phyloP scores from a whole-genome alignment of 2,113 vertebrate genomes.

The Arvicanthis niloticus region DNA sequence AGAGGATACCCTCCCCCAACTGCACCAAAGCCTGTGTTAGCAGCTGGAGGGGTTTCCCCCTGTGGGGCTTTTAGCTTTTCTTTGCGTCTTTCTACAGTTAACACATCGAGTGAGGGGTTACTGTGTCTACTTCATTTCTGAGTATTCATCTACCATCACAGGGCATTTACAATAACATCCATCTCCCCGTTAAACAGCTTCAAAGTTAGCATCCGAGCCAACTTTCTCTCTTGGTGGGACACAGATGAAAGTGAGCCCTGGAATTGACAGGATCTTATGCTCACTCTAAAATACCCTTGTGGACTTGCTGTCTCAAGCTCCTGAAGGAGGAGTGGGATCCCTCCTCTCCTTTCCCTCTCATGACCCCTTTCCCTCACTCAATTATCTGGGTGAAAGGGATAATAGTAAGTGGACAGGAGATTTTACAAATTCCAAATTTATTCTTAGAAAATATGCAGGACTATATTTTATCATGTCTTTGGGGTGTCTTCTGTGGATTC shows the following conservation, averaged over 20 bases:
- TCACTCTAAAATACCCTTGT: neutral
- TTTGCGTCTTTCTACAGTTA: neutral
- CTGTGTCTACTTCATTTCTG: neutral
- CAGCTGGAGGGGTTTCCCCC: neutral
- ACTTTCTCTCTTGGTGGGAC: neutral
- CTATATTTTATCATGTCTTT: neutral
- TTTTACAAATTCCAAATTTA: neutral
- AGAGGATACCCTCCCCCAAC: neutral
- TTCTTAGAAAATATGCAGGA: neutral
- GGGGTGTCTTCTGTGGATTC: neutral
- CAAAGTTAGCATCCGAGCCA: neutral
- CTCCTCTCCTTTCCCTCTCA: neutral
- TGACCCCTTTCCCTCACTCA: too few relatives aligned
- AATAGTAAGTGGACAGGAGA: too few relatives aligned
- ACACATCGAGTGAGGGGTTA: too few relatives aligned
- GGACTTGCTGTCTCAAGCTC: neutral
- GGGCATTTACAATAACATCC: neutral
- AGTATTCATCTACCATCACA: neutral
- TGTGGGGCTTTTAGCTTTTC: neutral
- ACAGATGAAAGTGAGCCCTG: too few relatives aligned
- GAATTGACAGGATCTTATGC: fast-evolving
- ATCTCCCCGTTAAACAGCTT: neutral
- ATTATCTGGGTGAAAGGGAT: neutral
- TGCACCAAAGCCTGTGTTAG: neutral
- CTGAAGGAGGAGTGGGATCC: neutral